Base-by-base conservation (phyloP, 2,888 invertebrate species). In the Mesorhabditis spiculigera region DNA sequence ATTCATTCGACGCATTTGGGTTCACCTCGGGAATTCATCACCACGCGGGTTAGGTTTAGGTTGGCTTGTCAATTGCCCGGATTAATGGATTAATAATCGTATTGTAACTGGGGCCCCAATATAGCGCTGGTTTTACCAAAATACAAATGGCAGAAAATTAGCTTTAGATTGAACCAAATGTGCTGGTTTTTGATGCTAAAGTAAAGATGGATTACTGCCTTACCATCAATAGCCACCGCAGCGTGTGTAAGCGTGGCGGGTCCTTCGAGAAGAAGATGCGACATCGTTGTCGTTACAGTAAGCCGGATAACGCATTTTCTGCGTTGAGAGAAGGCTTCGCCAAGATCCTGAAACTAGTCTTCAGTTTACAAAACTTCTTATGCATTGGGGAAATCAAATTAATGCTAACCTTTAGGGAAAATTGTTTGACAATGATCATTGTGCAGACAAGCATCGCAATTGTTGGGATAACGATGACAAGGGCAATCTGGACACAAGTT, bases 271-370 rank as follows among this genome's bases (percentile, higher is more conserved):
- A 82, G 67, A 65, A 84, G 74, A 73, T 84, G 84, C 5, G 79
- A 79, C 8, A 81, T 69, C 4, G 83, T 82, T 2, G 84, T 84
- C n/a, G 83, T 79, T 16, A 81, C 80, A 2, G 83, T 84, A 76
- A 84, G 77, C 5, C 83, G 77, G 28, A 84, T 80, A 16, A 84
- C 84, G 70, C 83, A 83, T 63, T 79, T 78, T 13, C 84, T 72
- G 5, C 84, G 74, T 67, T 81, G 81, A 4, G 81, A 80, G 67
- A 84, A 82, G 5, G 78, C 73, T 69, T 82, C 79, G 13, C 82
- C 83, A 61, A 83, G 74, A 41, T 82, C 78, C 84, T 83, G 67
- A 63, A 80, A 73, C 5, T 44, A 28, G 65, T 8, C 4, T 43
- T 43, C 8, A 13, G n/a, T 50, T 66, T 16, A 28, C 8, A 16